Evolutionary conservation across 2,113 vertebrate genomes (phyloP), one percentile per base, ranked within the genome.

Genomic region (Dicaeum eximium): DNA sequence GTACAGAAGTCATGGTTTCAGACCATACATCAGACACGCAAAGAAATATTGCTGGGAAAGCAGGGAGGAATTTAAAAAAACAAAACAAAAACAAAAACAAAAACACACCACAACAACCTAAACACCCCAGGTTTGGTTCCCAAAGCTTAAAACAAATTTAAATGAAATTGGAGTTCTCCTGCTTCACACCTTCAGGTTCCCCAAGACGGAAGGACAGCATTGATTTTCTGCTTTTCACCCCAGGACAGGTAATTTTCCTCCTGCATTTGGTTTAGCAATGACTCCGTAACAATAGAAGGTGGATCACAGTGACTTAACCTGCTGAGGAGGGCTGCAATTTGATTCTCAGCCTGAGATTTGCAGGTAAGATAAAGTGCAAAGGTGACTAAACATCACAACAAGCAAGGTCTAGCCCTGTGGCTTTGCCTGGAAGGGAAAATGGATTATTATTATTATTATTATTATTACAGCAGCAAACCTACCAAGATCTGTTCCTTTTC

Each of bases 311-410:
- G 92, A 93, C 88, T 96, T 94, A 94, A 92, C 82, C 90, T 86
- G 86, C 61, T 78, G 86, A 94, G 92, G 72, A 97, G 90, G 57
- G 83, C 88, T 93, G 95, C 90, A 97, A 96, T 96, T 97, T 95
- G 96, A 94, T 95, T 95, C 90, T 81, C 90, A 91, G 88, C 80
- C 96, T 85, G 88, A 95, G 96, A 96, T 96, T 91, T 93, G 66
- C 58, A 94, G 92, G 94, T 96, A 90, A 94, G 95, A 96, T 96
- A 92, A 96, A 94, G 96, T 96, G 89, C 94, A 96, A 97, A 97
- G 95, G 92, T 97, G 94, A 96, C 95, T 97, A 94, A 96, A 97
- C 90, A 95, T 89, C 90, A 96, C 88, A 95, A 85, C 97, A 96
- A 94, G 92, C 86, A 92, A 96, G 91, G 83, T 94, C 92, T 97